A percentile compares a stretch with the other conserved stretches of the same genome.
Conservation (phyloP, 2,888 invertebrate genomes). For the Macrosiphum euphorbiae region DNA sequence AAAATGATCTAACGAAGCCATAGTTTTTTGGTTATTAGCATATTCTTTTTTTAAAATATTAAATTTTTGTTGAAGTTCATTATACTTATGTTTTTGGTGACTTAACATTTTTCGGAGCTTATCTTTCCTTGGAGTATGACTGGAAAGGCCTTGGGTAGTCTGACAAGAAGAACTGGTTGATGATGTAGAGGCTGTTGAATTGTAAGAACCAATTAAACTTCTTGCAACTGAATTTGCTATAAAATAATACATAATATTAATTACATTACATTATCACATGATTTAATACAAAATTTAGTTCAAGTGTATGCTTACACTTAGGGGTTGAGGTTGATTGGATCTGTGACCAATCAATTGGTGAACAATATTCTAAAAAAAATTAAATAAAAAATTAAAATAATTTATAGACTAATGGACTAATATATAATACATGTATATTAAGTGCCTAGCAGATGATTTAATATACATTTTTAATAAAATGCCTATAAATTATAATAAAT, state of each 20-base stretch:
- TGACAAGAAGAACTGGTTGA: too few species aligned
- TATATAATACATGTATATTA: too few species aligned
- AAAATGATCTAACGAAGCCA: background rate
- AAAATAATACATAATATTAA: too few species aligned
- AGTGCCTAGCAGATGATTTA: too few species aligned
- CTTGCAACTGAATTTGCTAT: too few species aligned
- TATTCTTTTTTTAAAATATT: background rate
- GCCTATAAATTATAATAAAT: too few species aligned
- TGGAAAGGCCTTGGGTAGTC: background rate
- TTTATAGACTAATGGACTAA: too few species aligned
- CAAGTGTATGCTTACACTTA: background rate
- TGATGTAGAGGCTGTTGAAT: too few species aligned
- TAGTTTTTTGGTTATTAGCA: background rate
- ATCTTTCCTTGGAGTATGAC: background rate
- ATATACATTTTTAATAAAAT: too few species aligned
- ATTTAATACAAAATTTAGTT: background rate
- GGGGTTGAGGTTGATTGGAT: background rate
- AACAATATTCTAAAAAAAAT: background rate
- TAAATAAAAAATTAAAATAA: too few species aligned
- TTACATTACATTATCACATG: background rate
- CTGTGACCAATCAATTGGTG: background rate
- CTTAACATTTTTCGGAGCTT: background rate
- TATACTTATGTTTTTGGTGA: background rate
- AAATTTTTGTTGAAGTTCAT: background rate
- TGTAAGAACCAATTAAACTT: too few species aligned